Evolutionary conservation across 2,113 vertebrate genomes (phyloP).

Genomic region (Apteryx owenii): DNA sequence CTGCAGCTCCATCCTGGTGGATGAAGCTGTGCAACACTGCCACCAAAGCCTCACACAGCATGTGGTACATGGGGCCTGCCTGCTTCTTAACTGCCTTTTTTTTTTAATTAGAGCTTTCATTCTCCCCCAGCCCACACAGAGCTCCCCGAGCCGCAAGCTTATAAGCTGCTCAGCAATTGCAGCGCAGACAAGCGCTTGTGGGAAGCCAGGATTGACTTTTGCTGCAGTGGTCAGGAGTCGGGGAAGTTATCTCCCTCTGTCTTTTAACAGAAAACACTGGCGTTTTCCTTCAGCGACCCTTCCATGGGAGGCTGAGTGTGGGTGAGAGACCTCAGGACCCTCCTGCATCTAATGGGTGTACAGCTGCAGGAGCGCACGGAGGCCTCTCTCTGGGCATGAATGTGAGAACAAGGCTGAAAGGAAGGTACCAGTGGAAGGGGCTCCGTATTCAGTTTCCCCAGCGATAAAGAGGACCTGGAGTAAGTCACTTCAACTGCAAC

Average conservation of each 20-base stretch:
- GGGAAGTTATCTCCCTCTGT: not conserved
- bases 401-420: not conserved
- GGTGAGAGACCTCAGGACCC: not conserved
- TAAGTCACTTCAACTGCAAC: not conserved
- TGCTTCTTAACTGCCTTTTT: not conserved
- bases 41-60: not conserved
- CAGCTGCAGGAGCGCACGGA: not conserved
- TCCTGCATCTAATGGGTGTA: not conserved
- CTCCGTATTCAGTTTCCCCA: not conserved
- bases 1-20: accelerated
- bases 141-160: not conserved
- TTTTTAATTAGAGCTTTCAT: slow-evolving; percentile 17
- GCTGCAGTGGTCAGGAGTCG: not conserved
- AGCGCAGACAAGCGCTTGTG: not conserved
- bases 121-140: slow-evolving; percentile 32
- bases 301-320: too few relatives aligned
- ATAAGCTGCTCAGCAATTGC: not conserved
- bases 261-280: not conserved
- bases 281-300: not conserved
- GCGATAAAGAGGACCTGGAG: not conserved
- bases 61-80: not conserved
- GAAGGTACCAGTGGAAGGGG: not conserved
- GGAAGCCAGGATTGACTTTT: not conserved
- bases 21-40: not conserved
- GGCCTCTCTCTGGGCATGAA: not conserved